phyloP scores from a whole-genome alignment of 2,113 vertebrate species.

The Podilymbus podiceps region DNA sequence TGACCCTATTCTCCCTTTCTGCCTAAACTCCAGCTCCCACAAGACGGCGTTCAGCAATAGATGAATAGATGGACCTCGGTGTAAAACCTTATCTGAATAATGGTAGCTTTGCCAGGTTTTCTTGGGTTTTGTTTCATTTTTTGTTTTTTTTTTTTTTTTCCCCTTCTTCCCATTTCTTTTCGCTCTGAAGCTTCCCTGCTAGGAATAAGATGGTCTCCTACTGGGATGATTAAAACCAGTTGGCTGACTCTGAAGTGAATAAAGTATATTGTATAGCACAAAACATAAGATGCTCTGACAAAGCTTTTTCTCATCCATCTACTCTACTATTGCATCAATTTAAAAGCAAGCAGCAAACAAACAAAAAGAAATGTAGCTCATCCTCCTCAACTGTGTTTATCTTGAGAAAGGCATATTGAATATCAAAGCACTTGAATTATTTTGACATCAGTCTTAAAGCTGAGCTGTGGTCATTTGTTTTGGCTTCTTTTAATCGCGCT shows the following conservation, averaged over 20 bases:
- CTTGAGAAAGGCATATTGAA: background rate
- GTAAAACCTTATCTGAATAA: background rate
- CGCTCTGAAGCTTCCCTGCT: background rate
- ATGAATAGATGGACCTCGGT: background rate
- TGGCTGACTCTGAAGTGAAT: background rate
- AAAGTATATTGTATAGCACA: background rate
- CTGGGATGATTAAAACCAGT: conserved; percentile 36
- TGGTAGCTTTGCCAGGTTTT: background rate
- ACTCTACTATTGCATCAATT: background rate
- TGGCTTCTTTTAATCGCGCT: background rate
- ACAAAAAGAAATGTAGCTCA: background rate
- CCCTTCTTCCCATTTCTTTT: background rate
- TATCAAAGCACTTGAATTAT: background rate
- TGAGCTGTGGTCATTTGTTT: background rate
- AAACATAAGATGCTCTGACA: background rate
- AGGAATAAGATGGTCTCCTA: background rate
- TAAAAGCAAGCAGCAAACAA: background rate
- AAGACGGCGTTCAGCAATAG: background rate
- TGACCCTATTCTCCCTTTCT: background rate
- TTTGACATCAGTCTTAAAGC: background rate
- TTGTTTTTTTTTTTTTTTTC: background rate
- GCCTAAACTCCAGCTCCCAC: background rate
- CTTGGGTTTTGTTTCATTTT: no score
- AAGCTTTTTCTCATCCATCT: background rate
- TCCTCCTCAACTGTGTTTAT: background rate